phyloP scores from a whole-genome alignment of 2,113 vertebrate species.

The Xiphorhynchus elegans region DNA sequence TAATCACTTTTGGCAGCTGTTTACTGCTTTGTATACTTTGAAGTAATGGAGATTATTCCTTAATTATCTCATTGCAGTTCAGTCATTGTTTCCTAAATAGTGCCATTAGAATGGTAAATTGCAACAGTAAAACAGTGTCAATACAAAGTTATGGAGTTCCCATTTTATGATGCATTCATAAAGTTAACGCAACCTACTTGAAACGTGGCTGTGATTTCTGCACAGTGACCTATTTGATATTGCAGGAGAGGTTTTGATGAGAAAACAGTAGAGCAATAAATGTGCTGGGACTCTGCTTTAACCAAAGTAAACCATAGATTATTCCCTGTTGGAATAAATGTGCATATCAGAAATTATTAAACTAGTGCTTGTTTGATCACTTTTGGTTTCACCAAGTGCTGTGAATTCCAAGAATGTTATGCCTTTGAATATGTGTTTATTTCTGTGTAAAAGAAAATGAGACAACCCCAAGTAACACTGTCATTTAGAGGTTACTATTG shows the following conservation, averaged over 20 bases:
- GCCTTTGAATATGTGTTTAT: neutral
- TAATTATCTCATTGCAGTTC: conserved; percentile 57
- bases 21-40: conserved; percentile 59
- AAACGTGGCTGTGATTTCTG: neutral
- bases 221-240: neutral
- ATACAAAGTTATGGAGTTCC: conserved; percentile 15
- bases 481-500: neutral
- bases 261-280: neutral
- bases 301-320: neutral
- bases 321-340: neutral
- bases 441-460: neutral
- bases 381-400: neutral
- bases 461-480: neutral
- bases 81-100: conserved; percentile 62
- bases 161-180: conserved; percentile 28
- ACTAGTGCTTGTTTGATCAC: neutral
- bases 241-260: neutral
- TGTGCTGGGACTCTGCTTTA: neutral
- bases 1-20: conserved; percentile 64
- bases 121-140: conserved; percentile 39
- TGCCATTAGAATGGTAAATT: conserved; percentile 46
- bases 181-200: neutral
- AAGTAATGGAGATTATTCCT: conserved; percentile 47
- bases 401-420: neutral
- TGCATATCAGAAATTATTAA: neutral